Evolutionary conservation across 2,113 vertebrate genomes (phyloP).

Genomic region (Corythaixoides concolor): DNA sequence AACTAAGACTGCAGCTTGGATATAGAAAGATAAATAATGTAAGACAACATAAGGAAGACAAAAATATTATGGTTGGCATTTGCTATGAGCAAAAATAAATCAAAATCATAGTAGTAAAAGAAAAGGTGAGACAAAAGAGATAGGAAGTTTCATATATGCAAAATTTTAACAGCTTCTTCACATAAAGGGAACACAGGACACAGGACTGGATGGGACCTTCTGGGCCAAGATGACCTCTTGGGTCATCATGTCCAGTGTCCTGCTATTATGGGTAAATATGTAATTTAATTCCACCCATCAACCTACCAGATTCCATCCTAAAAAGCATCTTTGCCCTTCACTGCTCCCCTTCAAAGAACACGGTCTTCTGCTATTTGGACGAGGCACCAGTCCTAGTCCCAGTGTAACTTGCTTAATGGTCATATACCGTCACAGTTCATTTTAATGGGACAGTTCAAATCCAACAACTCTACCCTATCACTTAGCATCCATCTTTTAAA

Average conservation of each 20-base stretch:
- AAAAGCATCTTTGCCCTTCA: neutral
- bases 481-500: neutral
- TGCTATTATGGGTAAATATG: neutral
- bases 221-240: neutral
- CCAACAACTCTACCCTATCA: neutral
- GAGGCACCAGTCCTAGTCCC: neutral
- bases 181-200: neutral
- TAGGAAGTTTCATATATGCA: neutral
- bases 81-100: neutral
- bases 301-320: neutral
- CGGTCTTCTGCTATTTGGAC: neutral
- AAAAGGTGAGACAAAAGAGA: neutral
- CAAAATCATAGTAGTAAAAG: neutral
- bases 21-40: neutral
- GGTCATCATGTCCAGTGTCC: neutral
- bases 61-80: constrained; percentile 26
- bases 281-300: neutral
- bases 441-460: neutral
- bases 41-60: constrained; percentile 19
- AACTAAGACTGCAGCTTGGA: neutral
- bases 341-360: neutral
- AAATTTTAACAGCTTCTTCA: neutral
- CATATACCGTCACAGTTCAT: neutral
- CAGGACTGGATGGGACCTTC: neutral
- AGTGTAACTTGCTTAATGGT: neutral